Percentiles rank a stretch among this genome's conserved stretches.
Conservation (phyloP, 2,797 vertebrate species). For the Anguilla megastoma region DNA sequence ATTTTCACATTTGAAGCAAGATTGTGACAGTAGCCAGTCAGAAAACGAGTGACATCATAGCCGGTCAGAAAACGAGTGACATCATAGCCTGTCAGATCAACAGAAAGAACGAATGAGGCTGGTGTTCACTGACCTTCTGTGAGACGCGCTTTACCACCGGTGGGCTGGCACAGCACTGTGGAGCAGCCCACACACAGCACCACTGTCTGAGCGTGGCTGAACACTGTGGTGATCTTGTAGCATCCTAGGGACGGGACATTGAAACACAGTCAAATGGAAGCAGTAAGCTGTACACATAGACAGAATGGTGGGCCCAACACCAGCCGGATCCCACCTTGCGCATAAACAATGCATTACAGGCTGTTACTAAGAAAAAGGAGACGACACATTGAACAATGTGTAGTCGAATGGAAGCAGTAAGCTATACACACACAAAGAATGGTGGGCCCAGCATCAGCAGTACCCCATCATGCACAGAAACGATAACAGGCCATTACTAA, state of each 20-base stretch:
- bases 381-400: no score
- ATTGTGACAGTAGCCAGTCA: neutral
- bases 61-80: neutral
- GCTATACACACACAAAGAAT: neutral
- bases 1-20: neutral
- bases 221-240: slow-evolving; percentile 98
- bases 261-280: neutral
- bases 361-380: neutral
- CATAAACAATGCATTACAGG: neutral
- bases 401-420: neutral
- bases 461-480: neutral
- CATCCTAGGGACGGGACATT: slow-evolving; percentile 74
- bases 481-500: neutral
- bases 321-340: neutral
- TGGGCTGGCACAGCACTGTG: slow-evolving; percentile 95
- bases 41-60: neutral
- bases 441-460: no score
- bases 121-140: slow-evolving; percentile 82
- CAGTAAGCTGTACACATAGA: neutral
- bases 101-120: neutral
- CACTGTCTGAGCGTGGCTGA: slow-evolving; percentile 96
- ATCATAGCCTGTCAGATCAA: neutral
- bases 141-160: slow-evolving; percentile 96
- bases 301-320: neutral
- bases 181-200: slow-evolving; percentile 93